These are phyloP conservation scores for Rattus norvegicus DNA, from an alignment of 2,113 vertebrate species.

Conservation along the genomic window DNA sequence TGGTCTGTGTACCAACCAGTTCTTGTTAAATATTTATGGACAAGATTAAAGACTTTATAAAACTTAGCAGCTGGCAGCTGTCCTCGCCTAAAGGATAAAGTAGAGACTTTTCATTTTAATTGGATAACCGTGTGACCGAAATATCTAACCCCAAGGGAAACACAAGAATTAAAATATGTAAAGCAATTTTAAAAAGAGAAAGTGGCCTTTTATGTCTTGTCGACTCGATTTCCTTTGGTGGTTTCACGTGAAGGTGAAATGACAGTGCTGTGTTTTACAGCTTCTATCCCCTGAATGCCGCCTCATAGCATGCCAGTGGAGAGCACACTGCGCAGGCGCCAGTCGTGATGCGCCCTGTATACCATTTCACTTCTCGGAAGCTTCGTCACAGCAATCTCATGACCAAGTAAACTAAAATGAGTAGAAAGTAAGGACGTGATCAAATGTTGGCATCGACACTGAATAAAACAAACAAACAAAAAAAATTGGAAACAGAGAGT, in stretches of 20 bases:
- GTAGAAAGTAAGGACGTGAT: not conserved
- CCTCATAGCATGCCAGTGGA: not conserved
- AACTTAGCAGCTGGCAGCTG: slow-evolving; percentile 89
- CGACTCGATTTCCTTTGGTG: slow-evolving; percentile 75
- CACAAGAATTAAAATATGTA: slow-evolving; percentile 84
- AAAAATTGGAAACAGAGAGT: not conserved
- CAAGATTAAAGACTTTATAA: slow-evolving; percentile 90
- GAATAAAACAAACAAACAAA: not conserved
- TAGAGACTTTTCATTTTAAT: slow-evolving; percentile 89
- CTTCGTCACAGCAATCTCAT: not conserved
- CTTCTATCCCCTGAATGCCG: slow-evolving; percentile 56
- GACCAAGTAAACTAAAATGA: not conserved
- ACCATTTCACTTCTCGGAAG: slow-evolving; percentile 14
- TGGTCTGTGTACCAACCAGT: slow-evolving; percentile 87
- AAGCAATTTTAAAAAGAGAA: slow-evolving; percentile 83
- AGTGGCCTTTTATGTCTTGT: slow-evolving; percentile 76
- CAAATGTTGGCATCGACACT: not conserved
- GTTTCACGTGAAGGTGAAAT: slow-evolving; percentile 80
- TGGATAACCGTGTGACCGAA: slow-evolving; percentile 88
- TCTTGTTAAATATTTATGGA: slow-evolving; percentile 91
- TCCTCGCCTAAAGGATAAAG: slow-evolving; percentile 87
- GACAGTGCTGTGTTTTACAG: not conserved
- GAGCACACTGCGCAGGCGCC: not conserved
- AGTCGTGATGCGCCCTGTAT: not conserved
- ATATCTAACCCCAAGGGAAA: slow-evolving; percentile 86